Base-by-base conservation (phyloP, 2,113 vertebrate species). In the Forbesichthys papilliferus region DNA sequence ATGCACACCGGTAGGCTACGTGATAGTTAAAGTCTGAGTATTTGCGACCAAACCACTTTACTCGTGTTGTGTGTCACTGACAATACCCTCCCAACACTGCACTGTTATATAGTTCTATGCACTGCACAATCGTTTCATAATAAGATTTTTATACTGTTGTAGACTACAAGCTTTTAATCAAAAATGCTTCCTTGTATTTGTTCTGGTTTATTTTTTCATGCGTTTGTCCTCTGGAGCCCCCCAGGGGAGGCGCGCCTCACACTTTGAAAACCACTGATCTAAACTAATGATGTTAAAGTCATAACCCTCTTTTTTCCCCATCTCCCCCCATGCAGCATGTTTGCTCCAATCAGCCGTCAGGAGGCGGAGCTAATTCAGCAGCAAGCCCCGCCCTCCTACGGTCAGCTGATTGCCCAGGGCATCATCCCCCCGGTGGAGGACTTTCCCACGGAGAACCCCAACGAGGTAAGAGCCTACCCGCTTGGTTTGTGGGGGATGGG, bases 371-470 rank as follows among this genome's bases (percentile, higher is more conserved):
- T 97, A 16, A 93, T 96, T 47, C 96, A 96, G 76, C 95, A 95
- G 80, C 95, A 96, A 84, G 96, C 96, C 0, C 96, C 96, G 0
- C 96, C 96, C 0, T 97, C 96, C 46, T 97, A 97, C 0, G 96
- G 96, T 66, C 95, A 97, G 79, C 92, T 97, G 67, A 97, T 97
- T 0, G 96, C 96, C 7, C 95, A 96, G 79, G 96, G 96, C 0
- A 91, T 94, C 79, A 96, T 97, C 68, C 95, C 96, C 0, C 95
- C 96, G 9, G 95, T 97, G 10, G 95, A 96, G 59, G 96, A 96
- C 87, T 97, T 96, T 73, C 96, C 96, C 27, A 95, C 94, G 0
- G 95, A 96, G 82, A 95, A 93, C 74, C 94, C 95, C 2, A 95
- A 90, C 48, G 94, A 96, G 71, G 96, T 96, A 71, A 91, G 76